Evolutionary conservation across 2,113 vertebrate genomes (phyloP), one percentile per base, ranked within the genome.

Genomic region (Scomber scombrus): DNA sequence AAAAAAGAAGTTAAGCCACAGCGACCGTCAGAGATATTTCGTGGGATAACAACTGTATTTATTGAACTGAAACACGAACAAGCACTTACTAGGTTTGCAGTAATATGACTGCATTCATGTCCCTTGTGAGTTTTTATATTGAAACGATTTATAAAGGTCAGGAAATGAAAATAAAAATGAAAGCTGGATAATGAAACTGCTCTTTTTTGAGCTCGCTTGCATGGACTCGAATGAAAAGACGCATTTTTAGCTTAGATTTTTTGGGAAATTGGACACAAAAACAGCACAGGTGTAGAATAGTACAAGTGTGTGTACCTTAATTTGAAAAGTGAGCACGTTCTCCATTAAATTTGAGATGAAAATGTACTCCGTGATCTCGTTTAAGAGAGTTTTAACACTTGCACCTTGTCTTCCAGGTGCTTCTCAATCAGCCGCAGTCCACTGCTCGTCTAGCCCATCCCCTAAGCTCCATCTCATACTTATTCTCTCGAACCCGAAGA

Each of bases 401-500:
- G 21, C 3, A 54, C 50, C 46, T 34, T 46, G 31, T 66, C 71
- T 12, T 49, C 61, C 23, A 51, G 57, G 47, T 50, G 74, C 60
- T 11, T 45, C 51, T 76, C 40, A 11, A 64, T 68, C 31, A 54
- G n/a, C 21, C 50, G 9, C 34, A 47, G 23, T 55, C 45, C 47
- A 21, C 45, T 29, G 23, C 31, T 72, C 9, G 16, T 61, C 11
- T 60, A 19, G 15, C 62, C 68, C 49, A 13, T 26, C 50, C 49
- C 13, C 78, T 77, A 80, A 78, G 56, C 47, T 46, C 26, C 15
- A 49, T 86, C 70, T 73, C 46, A 60, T 61, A 74, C 61, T 86
- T 88, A 31, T 70, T 73, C 45, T 87, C 56, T 62, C 12, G 46
- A 85, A 86, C 68, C 55, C 19, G 66, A 75, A 76, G 73, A 86